Evolutionary conservation across 2,113 vertebrate species (phyloP).

Genomic region (Nasalis larvatus): DNA sequence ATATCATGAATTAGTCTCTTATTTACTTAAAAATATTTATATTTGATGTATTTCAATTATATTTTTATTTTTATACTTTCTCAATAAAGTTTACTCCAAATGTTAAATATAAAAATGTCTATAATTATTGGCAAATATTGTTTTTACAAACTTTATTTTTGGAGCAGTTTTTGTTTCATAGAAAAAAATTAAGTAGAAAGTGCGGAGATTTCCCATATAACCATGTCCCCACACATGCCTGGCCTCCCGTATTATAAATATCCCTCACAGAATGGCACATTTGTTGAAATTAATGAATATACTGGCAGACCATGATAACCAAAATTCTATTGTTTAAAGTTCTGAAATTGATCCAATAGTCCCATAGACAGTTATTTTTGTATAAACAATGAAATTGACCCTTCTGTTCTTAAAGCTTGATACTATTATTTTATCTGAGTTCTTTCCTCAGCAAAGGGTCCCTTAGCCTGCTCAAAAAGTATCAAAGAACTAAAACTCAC

Average conservation of each 20-base stretch:
- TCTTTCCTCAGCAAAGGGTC: too few relatives aligned
- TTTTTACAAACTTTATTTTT: background rate
- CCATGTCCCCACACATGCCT: fast-evolving
- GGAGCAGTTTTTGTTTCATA: background rate
- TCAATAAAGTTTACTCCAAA: background rate
- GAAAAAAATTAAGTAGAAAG: background rate
- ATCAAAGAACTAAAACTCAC: too few relatives aligned
- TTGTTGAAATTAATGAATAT: background rate
- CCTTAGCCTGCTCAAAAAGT: too few relatives aligned
- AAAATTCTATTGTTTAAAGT: background rate
- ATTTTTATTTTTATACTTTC: background rate
- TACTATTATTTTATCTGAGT: too few relatives aligned
- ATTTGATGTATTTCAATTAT: background rate
- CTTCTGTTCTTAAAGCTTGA: too few relatives aligned
- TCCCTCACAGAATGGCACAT: background rate
- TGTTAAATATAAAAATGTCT: background rate
- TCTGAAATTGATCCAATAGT: too few relatives aligned
- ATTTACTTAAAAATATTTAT: background rate
- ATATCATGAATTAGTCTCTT: background rate
- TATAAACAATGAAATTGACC: too few relatives aligned
- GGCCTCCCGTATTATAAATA: background rate
- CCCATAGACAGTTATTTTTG: too few relatives aligned
- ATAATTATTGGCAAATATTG: background rate
- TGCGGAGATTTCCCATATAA: background rate
- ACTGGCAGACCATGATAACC: too few relatives aligned